A percentile compares a stretch with the other conserved stretches of the same genome.
Evolutionary conservation across 2,888 invertebrate species (phyloP).

Genomic region (Drosophila maculinotata): DNA sequence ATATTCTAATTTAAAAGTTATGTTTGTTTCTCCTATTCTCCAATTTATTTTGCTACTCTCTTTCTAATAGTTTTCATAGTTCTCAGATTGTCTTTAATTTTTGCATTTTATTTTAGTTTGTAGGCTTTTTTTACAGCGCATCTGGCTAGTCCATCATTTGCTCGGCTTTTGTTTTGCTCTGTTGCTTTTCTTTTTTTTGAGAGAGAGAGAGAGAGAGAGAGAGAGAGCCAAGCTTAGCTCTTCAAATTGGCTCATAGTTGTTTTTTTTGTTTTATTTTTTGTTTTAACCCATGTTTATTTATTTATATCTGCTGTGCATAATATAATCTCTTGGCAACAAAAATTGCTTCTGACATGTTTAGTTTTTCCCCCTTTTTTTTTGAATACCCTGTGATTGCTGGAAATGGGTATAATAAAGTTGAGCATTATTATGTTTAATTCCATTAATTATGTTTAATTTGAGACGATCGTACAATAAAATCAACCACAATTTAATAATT

Average conservation of each 20-base stretch:
- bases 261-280: background rate
- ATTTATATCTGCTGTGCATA: constrained; percentile 43
- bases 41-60: too few relatives aligned
- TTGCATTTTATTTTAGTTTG: too few relatives aligned
- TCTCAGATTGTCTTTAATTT: too few relatives aligned
- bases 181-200: background rate
- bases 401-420: background rate
- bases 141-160: background rate
- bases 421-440: too few relatives aligned
- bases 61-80: too few relatives aligned
- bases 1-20: too few relatives aligned
- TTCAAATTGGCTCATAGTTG: constrained; percentile 31
- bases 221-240: constrained; percentile 11
- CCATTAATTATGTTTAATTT: too few relatives aligned
- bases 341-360: constrained; percentile 30
- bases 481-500: too few relatives aligned
- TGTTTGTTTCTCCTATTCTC: too few relatives aligned
- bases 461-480: too few relatives aligned
- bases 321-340: constrained; percentile 39
- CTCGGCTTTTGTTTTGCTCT: background rate
- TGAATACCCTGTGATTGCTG: background rate
- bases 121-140: too few relatives aligned
- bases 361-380: constrained; percentile 5
- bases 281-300: constrained; percentile 35
- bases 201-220: too few relatives aligned